These are phyloP conservation scores for Epirrhoe alternata DNA, from an alignment of 2,888 invertebrate species.

Conservation along the genomic window DNA sequence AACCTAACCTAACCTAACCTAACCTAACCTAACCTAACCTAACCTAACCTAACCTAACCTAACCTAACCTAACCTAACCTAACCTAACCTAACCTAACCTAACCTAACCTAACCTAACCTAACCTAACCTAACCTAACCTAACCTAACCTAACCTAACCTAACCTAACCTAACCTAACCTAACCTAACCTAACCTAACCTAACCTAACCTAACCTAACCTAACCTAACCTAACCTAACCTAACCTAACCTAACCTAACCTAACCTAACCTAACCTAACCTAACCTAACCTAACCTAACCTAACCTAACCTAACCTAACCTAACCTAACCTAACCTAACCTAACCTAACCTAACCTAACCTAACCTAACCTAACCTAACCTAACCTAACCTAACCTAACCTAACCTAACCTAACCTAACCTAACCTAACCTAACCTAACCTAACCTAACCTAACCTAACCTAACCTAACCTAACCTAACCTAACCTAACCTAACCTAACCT, in stretches of 20 bases:
- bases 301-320: conserved; percentile 11
- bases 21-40: conserved; percentile 50
- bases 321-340: conserved; percentile 11
- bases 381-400: conserved; percentile 11
- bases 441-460: conserved; percentile 11
- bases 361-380: conserved; percentile 11
- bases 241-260: conserved; percentile 11
- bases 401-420: conserved; percentile 11
- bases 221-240: conserved; percentile 11
- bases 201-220: conserved; percentile 11
- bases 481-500: conserved; percentile 11
- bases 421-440: conserved; percentile 11
- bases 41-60: conserved; percentile 46
- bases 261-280: conserved; percentile 11
- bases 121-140: conserved; percentile 34
- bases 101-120: conserved; percentile 33
- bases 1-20: conserved; percentile 49
- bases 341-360: conserved; percentile 11
- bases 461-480: conserved; percentile 11
- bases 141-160: conserved; percentile 38
- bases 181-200: conserved; percentile 11
- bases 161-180: conserved; percentile 26
- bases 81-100: conserved; percentile 41
- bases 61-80: conserved; percentile 48
- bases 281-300: conserved; percentile 11